phyloP scores from a whole-genome alignment of 2,888 invertebrate genomes.

The Heteromyza rotundicornis region DNA sequence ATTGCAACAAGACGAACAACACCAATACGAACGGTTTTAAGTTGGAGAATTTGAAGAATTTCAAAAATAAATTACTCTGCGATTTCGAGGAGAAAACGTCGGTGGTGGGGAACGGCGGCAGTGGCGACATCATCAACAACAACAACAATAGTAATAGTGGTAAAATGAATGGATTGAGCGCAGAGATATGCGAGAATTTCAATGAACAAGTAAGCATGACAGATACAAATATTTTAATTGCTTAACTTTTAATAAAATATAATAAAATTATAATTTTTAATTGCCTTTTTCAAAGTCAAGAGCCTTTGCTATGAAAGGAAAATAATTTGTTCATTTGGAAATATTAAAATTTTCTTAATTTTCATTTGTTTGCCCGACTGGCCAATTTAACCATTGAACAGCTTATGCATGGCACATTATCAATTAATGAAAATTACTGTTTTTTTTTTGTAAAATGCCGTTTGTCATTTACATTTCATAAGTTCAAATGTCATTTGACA shows the following conservation, averaged over 20 bases:
- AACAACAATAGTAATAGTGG: constrained; percentile 21
- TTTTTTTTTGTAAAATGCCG: neutral
- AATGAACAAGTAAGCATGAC: constrained; percentile 61
- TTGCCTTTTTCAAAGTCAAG: too few species aligned
- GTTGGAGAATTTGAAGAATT: constrained; percentile 61
- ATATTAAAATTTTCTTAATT: too few species aligned
- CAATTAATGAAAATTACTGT: neutral
- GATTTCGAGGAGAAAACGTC: constrained; percentile 53
- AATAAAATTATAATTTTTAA: too few species aligned
- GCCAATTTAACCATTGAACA: too few species aligned
- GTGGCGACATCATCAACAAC: constrained; percentile 16
- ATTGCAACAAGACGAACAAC: constrained; percentile 56
- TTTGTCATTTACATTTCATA: constrained; percentile 7
- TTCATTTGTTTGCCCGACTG: too few species aligned
- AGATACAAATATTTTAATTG: too few species aligned
- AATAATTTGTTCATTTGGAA: too few species aligned
- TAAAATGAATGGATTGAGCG: constrained; percentile 61
- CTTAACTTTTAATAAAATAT: too few species aligned
- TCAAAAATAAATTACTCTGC: constrained; percentile 61
- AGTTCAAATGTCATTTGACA: neutral
- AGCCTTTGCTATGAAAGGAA: too few species aligned
- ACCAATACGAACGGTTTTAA: constrained; percentile 60
- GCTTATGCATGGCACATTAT: neutral
- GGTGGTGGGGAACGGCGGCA: constrained; percentile 21
- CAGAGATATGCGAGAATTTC: constrained; percentile 62